phyloP scores from a whole-genome alignment of 2,113 vertebrate species.

The Passer montanus region DNA sequence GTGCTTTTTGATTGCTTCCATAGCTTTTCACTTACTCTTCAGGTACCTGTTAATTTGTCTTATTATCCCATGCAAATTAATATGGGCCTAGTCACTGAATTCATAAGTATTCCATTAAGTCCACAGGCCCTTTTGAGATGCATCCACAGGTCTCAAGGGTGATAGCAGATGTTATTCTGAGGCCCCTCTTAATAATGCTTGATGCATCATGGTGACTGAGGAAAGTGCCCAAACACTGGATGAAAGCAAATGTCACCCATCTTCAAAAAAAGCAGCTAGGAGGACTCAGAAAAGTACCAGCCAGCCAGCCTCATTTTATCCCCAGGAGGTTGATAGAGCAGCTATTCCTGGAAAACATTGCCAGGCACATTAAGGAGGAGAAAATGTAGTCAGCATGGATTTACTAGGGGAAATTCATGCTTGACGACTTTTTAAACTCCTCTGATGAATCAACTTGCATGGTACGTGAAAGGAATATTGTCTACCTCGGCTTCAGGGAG shows the following conservation, averaged over 20 bases:
- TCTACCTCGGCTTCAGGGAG: neutral
- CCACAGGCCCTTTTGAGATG: too few species aligned
- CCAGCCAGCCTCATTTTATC: neutral
- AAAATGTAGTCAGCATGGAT: neutral
- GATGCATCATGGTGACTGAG: neutral
- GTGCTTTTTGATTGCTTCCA: too few species aligned
- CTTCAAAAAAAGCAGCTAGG: neutral
- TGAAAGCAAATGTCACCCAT: neutral
- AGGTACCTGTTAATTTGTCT: too few species aligned
- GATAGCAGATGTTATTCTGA: too few species aligned
- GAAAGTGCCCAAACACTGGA: neutral
- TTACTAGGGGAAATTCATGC: neutral
- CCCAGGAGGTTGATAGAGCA: neutral
- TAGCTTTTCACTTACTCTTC: too few species aligned
- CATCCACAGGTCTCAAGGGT: too few species aligned
- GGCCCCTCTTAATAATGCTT: too few species aligned
- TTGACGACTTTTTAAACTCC: neutral
- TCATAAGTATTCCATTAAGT: too few species aligned
- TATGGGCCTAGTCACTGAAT: too few species aligned
- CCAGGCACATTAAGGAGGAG: neutral
- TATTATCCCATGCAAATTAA: too few species aligned
- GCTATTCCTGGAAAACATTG: neutral
- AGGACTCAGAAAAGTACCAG: neutral
- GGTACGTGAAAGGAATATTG: neutral
- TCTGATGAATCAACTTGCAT: neutral